Conservation (phyloP, 2,888 invertebrate species). For the Athalia cordata region DNA sequence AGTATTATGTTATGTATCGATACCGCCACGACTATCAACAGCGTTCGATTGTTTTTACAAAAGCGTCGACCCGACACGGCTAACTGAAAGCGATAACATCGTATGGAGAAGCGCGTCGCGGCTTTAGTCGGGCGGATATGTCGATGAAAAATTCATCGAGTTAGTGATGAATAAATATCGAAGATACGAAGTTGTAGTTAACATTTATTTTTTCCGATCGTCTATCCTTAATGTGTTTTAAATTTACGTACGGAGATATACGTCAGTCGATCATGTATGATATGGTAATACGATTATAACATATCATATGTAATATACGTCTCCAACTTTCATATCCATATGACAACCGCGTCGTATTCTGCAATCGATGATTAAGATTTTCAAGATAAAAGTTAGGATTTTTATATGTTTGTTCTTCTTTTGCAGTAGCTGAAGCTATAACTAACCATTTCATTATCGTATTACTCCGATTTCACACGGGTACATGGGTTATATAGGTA, state of each 20-base stretch:
- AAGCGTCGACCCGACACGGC: constrained; percentile 2
- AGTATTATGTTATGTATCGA: not conserved
- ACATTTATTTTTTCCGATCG: not conserved
- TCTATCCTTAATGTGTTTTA: not conserved
- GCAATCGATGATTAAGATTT: too few relatives aligned
- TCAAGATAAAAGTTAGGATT: too few relatives aligned
- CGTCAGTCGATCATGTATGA: too few relatives aligned
- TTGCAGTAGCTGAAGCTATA: too few relatives aligned
- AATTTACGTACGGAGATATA: not conserved
- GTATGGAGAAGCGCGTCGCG: not conserved
- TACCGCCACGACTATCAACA: constrained; percentile 30
- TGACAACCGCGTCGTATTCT: too few relatives aligned
- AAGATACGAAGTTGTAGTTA: constrained; percentile 4
- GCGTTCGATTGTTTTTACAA: constrained; percentile 35
- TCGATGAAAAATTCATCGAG: constrained; percentile 37
- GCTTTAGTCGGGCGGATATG: constrained; percentile 9
- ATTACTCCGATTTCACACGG: too few relatives aligned
- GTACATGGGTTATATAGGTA: too few relatives aligned
- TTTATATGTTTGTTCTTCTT: too few relatives aligned
- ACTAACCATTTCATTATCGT: too few relatives aligned
- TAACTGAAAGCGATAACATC: constrained; percentile 11
- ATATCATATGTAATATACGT: too few relatives aligned
- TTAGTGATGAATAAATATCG: not conserved
- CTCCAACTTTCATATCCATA: too few relatives aligned
- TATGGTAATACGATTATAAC: too few relatives aligned